Evolutionary conservation across 2,797 vertebrate species (phyloP).

Genomic region (Anguilla anguilla): DNA sequence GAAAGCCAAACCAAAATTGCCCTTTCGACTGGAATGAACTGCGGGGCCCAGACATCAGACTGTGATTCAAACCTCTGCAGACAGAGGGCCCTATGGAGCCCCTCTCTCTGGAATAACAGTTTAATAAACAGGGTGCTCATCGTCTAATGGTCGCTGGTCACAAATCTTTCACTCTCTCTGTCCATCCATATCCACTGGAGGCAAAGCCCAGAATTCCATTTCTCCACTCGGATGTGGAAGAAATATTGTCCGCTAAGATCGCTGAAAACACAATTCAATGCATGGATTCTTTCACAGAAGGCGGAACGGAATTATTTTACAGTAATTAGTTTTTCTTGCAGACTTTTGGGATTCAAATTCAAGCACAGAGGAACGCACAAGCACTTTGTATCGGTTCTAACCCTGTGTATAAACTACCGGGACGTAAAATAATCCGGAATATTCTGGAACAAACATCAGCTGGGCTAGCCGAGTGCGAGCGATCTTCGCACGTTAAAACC

Average conservation of each 20-base stretch:
- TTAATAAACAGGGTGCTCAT: neutral
- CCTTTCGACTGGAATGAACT: neutral
- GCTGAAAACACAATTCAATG: neutral
- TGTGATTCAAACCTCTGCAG: neutral
- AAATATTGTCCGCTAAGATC: neutral
- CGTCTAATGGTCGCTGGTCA: neutral
- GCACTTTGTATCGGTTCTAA: neutral
- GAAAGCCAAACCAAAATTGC: neutral
- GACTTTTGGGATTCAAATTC: neutral
- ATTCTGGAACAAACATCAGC: neutral
- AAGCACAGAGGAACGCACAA: neutral
- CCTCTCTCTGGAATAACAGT: slow-evolving; percentile 2
- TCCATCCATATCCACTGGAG: neutral
- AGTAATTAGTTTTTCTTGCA: neutral
- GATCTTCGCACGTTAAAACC: slow-evolving; percentile 12
- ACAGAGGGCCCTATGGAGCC: neutral
- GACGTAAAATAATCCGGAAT: neutral
- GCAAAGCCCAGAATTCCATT: neutral
- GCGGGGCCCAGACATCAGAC: neutral
- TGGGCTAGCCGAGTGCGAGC: neutral
- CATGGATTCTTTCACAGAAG: neutral
- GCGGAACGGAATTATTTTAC: neutral
- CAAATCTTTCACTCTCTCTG: slow-evolving; percentile 8
- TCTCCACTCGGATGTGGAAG: neutral
- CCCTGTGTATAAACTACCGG: neutral